Base-by-base conservation (phyloP, 2,888 invertebrate genomes). In the Apotomis capreana region DNA sequence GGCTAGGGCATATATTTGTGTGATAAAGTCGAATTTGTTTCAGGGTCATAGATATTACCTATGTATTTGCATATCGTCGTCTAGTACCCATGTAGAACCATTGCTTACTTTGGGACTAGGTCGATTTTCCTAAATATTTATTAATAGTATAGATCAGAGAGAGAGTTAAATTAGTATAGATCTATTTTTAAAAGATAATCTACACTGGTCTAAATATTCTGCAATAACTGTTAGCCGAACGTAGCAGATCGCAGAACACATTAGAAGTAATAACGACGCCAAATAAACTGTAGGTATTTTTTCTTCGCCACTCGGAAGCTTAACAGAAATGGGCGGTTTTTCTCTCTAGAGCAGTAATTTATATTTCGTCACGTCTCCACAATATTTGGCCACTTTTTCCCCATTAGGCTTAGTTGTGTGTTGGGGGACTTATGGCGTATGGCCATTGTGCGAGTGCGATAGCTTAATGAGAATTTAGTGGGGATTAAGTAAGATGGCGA, bases 281-380 rank as follows among this genome's bases (percentile, higher is more conserved):
- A 9, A 10, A 1, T 8, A 9, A 44, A 8, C 44, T 6, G 8
- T n/a, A n/a, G n/a, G n/a, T 49, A 49, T 37, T 9, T n/a, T 26
- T 54, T 58, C 10, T 15, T 15, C 44, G 40, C 63, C 64, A 64
- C 40, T 5, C 49, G 49, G 49, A 15, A 40, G 15, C 64, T 61
- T 64, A 64, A 55, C 44, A 55, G 5, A 64, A 64, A 36, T 44
- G 54, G 40, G 44, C 64, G 54, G 3, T 54, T 64, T 64, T 51
- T 6, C 54, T 5, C 64, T 44, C 64, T 64, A 64, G 64, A 12
- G 54, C 44, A 12, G 54, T 64, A 55, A 64, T 55, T 54, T 64
- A 55, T 64, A 54, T 64, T 64, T 44, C 64, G 64, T 64, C 64
- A 64, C 64, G 64, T 64, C 44, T 55, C 64, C 26, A 44, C 52